A percentile compares a stretch with the other conserved stretches of the same genome.
Conservation (phyloP, 2,888 invertebrate genomes). For the Catonia carolina region DNA sequence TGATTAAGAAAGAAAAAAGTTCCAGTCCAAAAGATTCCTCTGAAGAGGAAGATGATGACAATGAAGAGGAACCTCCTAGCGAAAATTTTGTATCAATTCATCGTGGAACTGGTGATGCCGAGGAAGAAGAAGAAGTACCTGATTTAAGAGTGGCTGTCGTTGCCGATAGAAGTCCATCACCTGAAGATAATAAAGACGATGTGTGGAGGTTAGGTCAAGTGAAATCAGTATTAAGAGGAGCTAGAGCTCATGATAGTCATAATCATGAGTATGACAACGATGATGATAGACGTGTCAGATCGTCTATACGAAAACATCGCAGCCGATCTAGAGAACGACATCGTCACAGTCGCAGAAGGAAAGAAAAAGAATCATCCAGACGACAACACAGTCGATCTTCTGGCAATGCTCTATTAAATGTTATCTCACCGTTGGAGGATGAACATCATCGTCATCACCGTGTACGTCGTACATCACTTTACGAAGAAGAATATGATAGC, state of each 20-base stretch:
- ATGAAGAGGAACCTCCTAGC: slow-evolving; percentile 24
- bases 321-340: slow-evolving; percentile 22
- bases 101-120: slow-evolving; percentile 20
- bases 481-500: slow-evolving; percentile 34
- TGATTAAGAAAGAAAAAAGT: slow-evolving; percentile 24
- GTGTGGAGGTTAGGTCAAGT: slow-evolving; percentile 10
- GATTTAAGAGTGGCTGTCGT: slow-evolving; percentile 26
- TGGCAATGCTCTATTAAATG: no score
- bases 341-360: slow-evolving; percentile 17
- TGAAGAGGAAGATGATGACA: slow-evolving; percentile 29
- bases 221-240: slow-evolving; percentile 22
- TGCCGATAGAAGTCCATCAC: neutral
- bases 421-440: no score
- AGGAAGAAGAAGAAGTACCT: slow-evolving; percentile 23
- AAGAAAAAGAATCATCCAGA: slow-evolving; percentile 13
- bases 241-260: slow-evolving; percentile 16
- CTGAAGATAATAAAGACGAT: slow-evolving; percentile 18
- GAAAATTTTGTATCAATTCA: no score
- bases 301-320: slow-evolving; percentile 16
- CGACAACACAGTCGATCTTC: slow-evolving; percentile 2
- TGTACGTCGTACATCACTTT: neutral
- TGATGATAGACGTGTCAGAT: slow-evolving; percentile 2
- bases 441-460: neutral
- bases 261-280: slow-evolving; percentile 14
- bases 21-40: slow-evolving; percentile 34